Conservation (phyloP, 2,113 vertebrate genomes). For the Thomomys bottae region DNA sequence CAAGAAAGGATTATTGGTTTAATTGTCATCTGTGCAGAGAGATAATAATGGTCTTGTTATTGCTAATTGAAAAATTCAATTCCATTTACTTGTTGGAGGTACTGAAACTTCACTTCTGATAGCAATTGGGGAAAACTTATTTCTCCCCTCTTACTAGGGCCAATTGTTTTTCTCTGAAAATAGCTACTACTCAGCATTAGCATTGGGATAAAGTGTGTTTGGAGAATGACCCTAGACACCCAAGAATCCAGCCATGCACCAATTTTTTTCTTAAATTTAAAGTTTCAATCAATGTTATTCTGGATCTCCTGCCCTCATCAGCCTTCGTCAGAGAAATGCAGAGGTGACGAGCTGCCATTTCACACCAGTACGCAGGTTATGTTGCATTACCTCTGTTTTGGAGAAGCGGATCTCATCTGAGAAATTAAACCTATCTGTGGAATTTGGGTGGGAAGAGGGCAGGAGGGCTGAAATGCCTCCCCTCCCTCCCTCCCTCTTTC, state of each 20-base stretch:
- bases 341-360: not conserved
- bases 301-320: not conserved
- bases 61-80: constrained; percentile 15
- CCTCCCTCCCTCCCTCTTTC: not conserved
- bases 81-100: not conserved
- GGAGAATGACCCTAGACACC: not conserved
- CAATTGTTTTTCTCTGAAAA: not conserved
- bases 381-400: not conserved
- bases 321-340: not conserved
- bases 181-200: not conserved
- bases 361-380: too few species aligned
- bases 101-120: not conserved
- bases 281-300: not conserved
- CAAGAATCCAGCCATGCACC: not conserved
- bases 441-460: not conserved
- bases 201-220: not conserved
- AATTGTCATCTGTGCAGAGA: not conserved
- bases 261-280: not conserved
- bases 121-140: not conserved
- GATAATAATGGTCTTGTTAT: not conserved
- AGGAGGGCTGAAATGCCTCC: not conserved
- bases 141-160: not conserved
- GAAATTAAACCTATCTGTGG: not conserved
- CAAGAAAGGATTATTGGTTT: not conserved
- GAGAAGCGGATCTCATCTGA: not conserved